phyloP scores from a whole-genome alignment of 2,797 vertebrate species.

The Megalops cyprinoides region DNA sequence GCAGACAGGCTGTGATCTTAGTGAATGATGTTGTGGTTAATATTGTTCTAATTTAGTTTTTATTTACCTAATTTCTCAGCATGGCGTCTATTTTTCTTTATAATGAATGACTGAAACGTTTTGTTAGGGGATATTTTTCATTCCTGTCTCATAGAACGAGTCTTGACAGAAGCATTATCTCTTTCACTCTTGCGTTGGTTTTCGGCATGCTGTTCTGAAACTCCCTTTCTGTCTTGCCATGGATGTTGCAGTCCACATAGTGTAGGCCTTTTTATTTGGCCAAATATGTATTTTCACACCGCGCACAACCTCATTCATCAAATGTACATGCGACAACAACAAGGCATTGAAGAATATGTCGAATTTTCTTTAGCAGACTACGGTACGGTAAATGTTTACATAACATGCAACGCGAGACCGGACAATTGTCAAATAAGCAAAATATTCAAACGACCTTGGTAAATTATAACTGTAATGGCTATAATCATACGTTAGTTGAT shows the following conservation, averaged over 20 bases:
- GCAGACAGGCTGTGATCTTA: constrained; percentile 57
- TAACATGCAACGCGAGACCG: constrained; percentile 46
- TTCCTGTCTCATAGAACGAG: constrained; percentile 65
- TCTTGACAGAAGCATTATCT: constrained; percentile 72
- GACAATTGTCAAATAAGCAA: constrained; percentile 49
- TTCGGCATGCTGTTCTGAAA: constrained; percentile 43
- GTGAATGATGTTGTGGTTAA: constrained; percentile 62
- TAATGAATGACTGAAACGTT: constrained; percentile 76
- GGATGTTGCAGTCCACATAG: constrained; percentile 25
- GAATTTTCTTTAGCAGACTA: constrained; percentile 40
- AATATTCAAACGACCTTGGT: constrained; percentile 24
- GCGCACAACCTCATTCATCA: constrained; percentile 68
- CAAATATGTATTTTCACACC: constrained; percentile 66
- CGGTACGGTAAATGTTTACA: constrained; percentile 48
- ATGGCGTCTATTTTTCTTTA: constrained; percentile 71
- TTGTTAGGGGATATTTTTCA: constrained; percentile 71
- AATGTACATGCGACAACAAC: constrained; percentile 51
- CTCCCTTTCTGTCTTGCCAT: constrained; percentile 44
- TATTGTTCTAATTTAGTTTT: constrained; percentile 66
- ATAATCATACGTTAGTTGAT: background rate
- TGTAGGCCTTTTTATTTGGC: constrained; percentile 44
- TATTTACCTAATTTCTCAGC: constrained; percentile 77
- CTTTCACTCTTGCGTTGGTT: constrained; percentile 55
- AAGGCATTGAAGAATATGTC: constrained; percentile 44
- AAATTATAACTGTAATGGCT: background rate